Conservation (phyloP, 1,140 invertebrate species). For the Lepeophtheirus salmonis region DNA sequence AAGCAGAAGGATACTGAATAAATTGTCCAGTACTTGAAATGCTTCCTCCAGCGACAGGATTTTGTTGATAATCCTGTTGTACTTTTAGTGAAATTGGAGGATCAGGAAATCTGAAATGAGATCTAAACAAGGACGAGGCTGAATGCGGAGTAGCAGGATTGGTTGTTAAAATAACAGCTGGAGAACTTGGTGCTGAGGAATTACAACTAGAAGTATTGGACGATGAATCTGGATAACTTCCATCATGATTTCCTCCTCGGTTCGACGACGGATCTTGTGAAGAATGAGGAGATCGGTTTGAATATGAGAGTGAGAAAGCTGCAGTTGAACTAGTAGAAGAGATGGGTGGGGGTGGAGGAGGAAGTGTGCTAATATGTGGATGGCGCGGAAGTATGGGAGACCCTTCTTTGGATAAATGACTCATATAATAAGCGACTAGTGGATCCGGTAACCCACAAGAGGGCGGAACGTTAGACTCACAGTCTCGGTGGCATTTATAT, state of each 20-base stretch:
- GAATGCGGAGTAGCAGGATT: conserved; percentile 11
- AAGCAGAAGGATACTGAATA: background rate
- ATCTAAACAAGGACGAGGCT: background rate
- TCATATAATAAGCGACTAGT: conserved; percentile 48
- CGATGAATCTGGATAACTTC: conserved; percentile 60
- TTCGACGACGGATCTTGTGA: too few relatives aligned
- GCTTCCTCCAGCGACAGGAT: background rate
- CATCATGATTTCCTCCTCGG: too few relatives aligned
- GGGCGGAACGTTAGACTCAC: conserved; percentile 68
- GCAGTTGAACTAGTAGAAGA: background rate
- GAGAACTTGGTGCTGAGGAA: conserved; percentile 78
- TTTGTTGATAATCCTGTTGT: background rate
- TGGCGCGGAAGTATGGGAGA: conserved; percentile 27
- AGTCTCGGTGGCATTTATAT: conserved; percentile 79
- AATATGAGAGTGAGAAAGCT: background rate
- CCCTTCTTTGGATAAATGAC: conserved; percentile 22
- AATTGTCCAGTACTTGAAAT: background rate
- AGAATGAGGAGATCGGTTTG: background rate
- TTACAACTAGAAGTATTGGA: conserved; percentile 89
- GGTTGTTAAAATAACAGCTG: conserved; percentile 26
- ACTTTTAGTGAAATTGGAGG: background rate
- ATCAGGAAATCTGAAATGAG: conserved; percentile 9
- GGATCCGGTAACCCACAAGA: conserved; percentile 71
- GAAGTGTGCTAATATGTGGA: too few relatives aligned
- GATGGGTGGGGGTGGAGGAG: background rate